phyloP scores from a whole-genome alignment of 2,888 invertebrate genomes.

The Cylindroiulus punctatus region DNA sequence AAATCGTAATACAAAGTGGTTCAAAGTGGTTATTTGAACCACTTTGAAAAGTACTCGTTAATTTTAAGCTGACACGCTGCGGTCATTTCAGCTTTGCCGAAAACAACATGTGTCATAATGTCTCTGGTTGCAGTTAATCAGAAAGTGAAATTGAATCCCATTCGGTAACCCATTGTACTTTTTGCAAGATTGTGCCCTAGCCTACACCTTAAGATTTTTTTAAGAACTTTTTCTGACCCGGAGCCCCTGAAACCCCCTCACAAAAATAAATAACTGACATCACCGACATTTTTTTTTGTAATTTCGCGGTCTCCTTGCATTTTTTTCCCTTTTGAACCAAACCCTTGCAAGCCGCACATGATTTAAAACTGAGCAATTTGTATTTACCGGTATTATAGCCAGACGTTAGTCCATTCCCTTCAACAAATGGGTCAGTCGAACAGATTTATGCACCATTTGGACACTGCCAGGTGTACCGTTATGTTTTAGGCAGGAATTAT shows the following conservation, averaged over 20 bases:
- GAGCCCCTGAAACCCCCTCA: not conserved
- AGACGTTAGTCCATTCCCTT: not conserved
- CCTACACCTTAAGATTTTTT: not conserved
- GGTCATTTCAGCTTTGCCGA: not conserved
- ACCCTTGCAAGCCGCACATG: not conserved
- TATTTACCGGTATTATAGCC: slow-evolving; percentile 23
- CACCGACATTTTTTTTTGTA: not conserved
- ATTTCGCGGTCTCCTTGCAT: not conserved
- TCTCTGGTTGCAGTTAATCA: not conserved
- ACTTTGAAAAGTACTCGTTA: no score
- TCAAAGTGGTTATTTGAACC: no score
- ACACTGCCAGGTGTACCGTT: not conserved
- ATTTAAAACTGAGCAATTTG: not conserved
- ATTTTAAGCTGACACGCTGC: not conserved
- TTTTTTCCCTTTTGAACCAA: not conserved
- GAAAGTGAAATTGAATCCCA: slow-evolving; percentile 13
- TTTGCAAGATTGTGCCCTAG: not conserved
- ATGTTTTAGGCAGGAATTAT: slow-evolving; percentile 26
- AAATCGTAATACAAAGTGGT: no score
- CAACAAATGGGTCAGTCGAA: slow-evolving; percentile 25
- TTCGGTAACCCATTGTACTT: not conserved
- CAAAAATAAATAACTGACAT: slow-evolving; percentile 19
- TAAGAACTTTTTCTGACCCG: not conserved
- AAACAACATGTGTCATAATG: not conserved
- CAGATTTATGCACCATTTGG: not conserved